Evolutionary conservation across 2,113 vertebrate genomes (phyloP), one percentile per base, ranked within the genome.

Genomic region (Acrocephalus kingi): DNA sequence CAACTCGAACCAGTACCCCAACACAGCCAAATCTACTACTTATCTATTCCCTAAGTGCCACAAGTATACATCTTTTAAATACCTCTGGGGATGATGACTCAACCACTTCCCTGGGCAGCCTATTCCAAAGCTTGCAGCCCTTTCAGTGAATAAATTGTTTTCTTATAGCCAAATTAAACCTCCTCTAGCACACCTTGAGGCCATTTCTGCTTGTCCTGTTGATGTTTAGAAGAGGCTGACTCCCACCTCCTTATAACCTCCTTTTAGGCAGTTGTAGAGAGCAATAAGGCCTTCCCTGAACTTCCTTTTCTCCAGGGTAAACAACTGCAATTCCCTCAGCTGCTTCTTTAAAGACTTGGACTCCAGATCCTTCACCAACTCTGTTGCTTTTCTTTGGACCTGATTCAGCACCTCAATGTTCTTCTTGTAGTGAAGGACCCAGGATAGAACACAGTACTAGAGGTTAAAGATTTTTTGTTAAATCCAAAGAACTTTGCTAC

Each of bases 1-100:
- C 30, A 58, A 0, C 21, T 51, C 27, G 35, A 51, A 27, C 12
- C 0, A 0, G 10, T 31, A 41, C 15, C 8, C 5, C 41, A 35
- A 7, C 7, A 31, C 22, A 27, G 71, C 41, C 7, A 12, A 41
- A 46, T 55, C 30, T 22, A 19, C 41, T 21, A 27, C 30, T 62
- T 67, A n/a, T n/a, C 41, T 7, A 10, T 45, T 51, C 21, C 24
- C 24, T n/a, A 23, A n/a, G 16, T 15, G 17, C 39, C 16, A 27
- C 25, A 51, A 51, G 7, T 62, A 14, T 35, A n/a, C 6, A 1
- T 71, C 31, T 90, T 84, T 49, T 59, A 59, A 23, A 72, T n/a
- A 27, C 35, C 14, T 76, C 15, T 30, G 27, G n/a, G n/a, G 19
- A 22, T 0, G 0, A 45, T 41, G 63, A 80, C 19, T 71, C 39